A percentile compares a stretch with the other conserved stretches of the same genome.
These are phyloP conservation scores for Triplophysa siluroides DNA, from an alignment of 2,113 vertebrate species.

Conservation along the genomic window DNA sequence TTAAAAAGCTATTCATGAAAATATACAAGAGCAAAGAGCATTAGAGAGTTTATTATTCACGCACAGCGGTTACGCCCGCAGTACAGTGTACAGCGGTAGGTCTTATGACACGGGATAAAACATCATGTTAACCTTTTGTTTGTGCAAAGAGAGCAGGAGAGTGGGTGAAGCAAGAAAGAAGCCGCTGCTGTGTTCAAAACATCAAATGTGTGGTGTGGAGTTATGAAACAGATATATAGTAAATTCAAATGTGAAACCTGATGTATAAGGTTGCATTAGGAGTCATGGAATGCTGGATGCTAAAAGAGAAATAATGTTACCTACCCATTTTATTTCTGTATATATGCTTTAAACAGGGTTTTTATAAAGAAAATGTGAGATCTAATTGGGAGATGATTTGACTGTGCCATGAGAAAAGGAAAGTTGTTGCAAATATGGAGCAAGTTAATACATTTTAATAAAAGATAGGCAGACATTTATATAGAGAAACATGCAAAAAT, in stretches of 20 bases:
- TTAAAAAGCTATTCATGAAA: background rate
- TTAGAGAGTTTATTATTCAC: background rate
- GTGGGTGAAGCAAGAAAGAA: background rate
- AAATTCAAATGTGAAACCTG: background rate
- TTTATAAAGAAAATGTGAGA: too few species aligned
- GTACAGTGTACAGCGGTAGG: background rate
- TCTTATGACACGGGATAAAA: background rate
- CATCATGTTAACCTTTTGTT: constrained; percentile 15
- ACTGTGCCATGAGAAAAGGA: too few species aligned
- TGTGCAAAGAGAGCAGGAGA: background rate
- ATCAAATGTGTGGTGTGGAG: constrained; percentile 6
- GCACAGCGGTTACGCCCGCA: background rate
- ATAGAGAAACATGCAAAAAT: too few species aligned
- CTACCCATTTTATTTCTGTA: too few species aligned
- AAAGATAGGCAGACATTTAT: too few species aligned
- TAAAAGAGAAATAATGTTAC: too few species aligned
- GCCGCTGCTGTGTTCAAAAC: background rate
- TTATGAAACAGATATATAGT: background rate
- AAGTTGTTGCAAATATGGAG: too few species aligned
- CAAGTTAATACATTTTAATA: too few species aligned
- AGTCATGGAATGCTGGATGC: background rate
- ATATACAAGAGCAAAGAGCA: background rate
- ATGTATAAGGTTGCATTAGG: background rate
- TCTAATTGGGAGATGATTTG: too few species aligned
- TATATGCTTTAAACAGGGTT: too few species aligned